Base-by-base conservation (phyloP, 2,113 vertebrate genomes). In the Azemiops feae region DNA sequence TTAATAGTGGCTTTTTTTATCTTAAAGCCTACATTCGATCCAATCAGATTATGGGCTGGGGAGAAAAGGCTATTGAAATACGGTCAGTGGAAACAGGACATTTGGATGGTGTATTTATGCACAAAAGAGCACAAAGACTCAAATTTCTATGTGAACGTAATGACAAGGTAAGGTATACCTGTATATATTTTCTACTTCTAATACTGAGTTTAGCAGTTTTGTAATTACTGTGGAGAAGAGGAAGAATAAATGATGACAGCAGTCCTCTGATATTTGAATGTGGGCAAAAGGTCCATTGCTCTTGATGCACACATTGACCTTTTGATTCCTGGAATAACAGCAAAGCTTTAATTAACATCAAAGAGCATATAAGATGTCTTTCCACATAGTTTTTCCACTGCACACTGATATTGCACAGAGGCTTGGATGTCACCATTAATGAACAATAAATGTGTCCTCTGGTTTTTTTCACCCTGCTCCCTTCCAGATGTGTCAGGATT, bases 31-130 rank as follows among this genome's bases (percentile, higher is more conserved):
- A 99, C 96, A 99, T 99, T 93, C 98, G 99, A 34, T 99, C 99
- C 91, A 99, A 99, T 96, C 99, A 99, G 98, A 99, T 99, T 91
- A 99, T 99, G 99, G 99, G 99, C 94, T 99, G 99, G 99, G 99
- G 99, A 54, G 99, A 99, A 97, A 99, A 99, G 96, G 99, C 99
- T 93, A 99, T 99, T 0, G 99, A 99, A 96, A 99, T 99, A 96
- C 99, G 99, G 52, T 99, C 99, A 0, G 99, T 99, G 97, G 99
- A 99, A 96, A 99, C 99, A 0, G 99, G 99, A 18, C 99, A 99
- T 93, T 97, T 99, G 97, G 99, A 99, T 2, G 99, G 99, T 2
- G 99, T 99, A 89, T 99, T 99, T 97, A 99, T 99, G 99, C 99
- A 99, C 97, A 99, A 99, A 98, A 98, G 99, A 97, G 99, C 99